Conservation (phyloP, 2,888 invertebrate species). For the Rosalia funebris region DNA sequence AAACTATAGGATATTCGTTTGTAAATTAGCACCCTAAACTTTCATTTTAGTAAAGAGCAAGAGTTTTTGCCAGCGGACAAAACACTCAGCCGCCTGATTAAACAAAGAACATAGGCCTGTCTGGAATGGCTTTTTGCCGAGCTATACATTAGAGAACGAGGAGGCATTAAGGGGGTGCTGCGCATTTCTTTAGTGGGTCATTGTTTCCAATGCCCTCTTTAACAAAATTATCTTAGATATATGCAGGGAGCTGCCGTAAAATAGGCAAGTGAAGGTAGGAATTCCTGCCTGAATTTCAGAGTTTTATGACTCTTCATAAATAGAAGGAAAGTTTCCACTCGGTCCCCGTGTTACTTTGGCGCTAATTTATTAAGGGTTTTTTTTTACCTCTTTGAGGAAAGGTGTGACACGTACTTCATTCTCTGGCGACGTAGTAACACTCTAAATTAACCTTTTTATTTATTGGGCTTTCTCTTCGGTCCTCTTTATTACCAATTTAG, state of each 20-base stretch:
- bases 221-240: slow-evolving; percentile 48
- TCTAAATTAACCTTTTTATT: not conserved
- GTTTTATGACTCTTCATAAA: slow-evolving; percentile 42
- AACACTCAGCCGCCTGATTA: slow-evolving; percentile 47
- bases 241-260: slow-evolving; percentile 45
- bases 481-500: too few species aligned
- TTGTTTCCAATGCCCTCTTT: slow-evolving; percentile 50
- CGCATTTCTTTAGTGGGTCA: slow-evolving; percentile 47
- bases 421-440: slow-evolving; percentile 1
- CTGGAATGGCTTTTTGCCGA: slow-evolving; percentile 42
- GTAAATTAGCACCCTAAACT: slow-evolving; percentile 37
- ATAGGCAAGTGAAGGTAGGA: slow-evolving; percentile 40
- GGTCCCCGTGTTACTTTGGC: slow-evolving; percentile 6
- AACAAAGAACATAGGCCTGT: slow-evolving; percentile 45
- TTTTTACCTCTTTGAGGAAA: not conserved
- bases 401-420: slow-evolving; percentile 1
- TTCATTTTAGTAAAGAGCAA: slow-evolving; percentile 32
- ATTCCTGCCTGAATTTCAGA: slow-evolving; percentile 33
- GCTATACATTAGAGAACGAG: slow-evolving; percentile 43
- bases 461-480: too few species aligned
- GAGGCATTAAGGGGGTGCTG: slow-evolving; percentile 45
- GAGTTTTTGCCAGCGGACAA: slow-evolving; percentile 44
- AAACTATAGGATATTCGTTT: slow-evolving; percentile 26
- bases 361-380: slow-evolving; percentile 18
- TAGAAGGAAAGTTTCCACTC: slow-evolving; percentile 30